phyloP scores from a whole-genome alignment of 1,140 invertebrate species.

The Drosophila athabasca region DNA sequence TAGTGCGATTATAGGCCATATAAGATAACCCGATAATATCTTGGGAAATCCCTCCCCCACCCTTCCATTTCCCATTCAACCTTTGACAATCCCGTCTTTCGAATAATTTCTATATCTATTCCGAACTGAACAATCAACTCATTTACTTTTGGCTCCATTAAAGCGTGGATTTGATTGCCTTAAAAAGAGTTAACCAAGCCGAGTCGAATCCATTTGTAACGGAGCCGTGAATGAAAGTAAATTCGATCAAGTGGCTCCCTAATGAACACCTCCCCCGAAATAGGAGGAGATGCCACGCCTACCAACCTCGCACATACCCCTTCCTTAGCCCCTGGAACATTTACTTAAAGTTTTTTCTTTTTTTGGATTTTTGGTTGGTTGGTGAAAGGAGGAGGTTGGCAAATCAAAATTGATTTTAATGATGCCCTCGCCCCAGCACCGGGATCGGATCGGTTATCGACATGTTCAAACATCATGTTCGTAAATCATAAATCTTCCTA shows the following conservation, averaged over 20 bases:
- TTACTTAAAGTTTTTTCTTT: conserved; percentile 21
- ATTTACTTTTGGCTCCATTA: conserved; percentile 19
- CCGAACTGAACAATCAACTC: not conserved
- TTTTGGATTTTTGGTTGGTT: not conserved
- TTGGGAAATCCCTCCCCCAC: conserved; percentile 1
- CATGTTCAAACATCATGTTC: conserved; percentile 62
- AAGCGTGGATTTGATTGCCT: conserved; percentile 32
- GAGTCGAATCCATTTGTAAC: conserved; percentile 9
- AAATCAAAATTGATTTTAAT: conserved; percentile 72
- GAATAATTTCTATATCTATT: not conserved
- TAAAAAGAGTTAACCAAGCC: conserved; percentile 36
- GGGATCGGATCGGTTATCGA: conserved; percentile 37
- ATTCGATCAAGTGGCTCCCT: conserved; percentile 47
- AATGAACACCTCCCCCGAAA: conserved; percentile 51
- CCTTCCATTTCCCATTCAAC: no score
- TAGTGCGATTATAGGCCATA: conserved; percentile 19
- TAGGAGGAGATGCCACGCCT: conserved; percentile 27
- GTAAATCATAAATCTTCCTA: conserved; percentile 70
- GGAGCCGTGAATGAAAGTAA: conserved; percentile 33
- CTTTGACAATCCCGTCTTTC: no score
- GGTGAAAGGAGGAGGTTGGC: conserved; percentile 48
- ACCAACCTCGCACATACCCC: not conserved
- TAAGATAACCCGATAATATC: not conserved
- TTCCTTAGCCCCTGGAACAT: conserved; percentile 9
- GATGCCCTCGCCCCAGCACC: conserved; percentile 38